These are phyloP conservation scores for Irena cyanogastra DNA, from an alignment of 2,113 vertebrate genomes.

Conservation along the genomic window DNA sequence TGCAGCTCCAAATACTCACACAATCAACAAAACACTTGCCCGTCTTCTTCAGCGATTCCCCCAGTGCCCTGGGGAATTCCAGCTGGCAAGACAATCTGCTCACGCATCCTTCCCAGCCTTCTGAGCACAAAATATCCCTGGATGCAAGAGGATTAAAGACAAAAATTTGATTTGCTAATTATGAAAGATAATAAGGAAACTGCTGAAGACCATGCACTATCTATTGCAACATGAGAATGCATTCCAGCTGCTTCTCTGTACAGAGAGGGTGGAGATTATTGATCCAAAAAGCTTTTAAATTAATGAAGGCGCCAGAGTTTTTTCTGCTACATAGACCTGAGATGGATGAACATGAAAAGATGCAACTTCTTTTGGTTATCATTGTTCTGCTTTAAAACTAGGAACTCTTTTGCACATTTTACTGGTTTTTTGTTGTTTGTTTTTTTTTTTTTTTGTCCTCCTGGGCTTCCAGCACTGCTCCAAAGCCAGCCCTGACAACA, in stretches of 20 bases:
- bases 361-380: neutral
- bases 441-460: no score
- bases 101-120: neutral
- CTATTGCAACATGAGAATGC: neutral
- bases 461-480: neutral
- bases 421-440: neutral
- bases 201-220: neutral
- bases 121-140: neutral
- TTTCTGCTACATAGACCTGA: neutral
- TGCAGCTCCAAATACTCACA: neutral
- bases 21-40: neutral
- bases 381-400: neutral
- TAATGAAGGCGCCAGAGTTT: neutral
- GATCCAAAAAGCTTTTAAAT: neutral
- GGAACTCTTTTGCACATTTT: neutral
- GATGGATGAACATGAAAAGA: neutral
- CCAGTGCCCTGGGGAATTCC: neutral
- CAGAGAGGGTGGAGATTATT: neutral
- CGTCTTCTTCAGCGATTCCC: neutral
- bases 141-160: conserved; percentile 2
- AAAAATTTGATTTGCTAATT: conserved; percentile 45
- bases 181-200: neutral
- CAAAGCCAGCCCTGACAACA: neutral
- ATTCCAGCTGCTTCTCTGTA: neutral
- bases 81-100: neutral